phyloP scores from a whole-genome alignment of 1,140 invertebrate genomes.

The Diorhabda carinulata region DNA sequence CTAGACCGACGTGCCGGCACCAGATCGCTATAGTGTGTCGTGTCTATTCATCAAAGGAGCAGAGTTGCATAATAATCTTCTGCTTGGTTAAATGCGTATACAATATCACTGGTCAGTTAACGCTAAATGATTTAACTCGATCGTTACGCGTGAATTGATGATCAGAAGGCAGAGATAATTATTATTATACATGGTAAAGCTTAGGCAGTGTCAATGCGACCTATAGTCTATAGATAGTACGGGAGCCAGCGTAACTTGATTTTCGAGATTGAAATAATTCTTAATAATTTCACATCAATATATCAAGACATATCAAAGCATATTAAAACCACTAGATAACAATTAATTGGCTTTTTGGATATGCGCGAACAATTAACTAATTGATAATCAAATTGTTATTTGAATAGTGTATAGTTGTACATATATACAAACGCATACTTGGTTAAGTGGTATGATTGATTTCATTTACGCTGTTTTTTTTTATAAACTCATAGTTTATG shows the following conservation, averaged over 20 bases:
- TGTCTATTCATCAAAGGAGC: background rate
- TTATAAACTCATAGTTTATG: no score
- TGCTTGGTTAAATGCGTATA: conserved; percentile 11
- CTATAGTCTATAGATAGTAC: conserved; percentile 17
- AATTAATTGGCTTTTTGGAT: no score
- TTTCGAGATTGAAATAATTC: no score
- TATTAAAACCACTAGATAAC: no score
- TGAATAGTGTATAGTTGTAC: no score
- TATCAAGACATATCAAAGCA: no score
- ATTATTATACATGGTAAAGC: conserved; percentile 22
- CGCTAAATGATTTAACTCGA: conserved; percentile 26
- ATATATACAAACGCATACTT: no score
- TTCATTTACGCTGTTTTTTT: no score
- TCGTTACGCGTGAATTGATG: conserved; percentile 27
- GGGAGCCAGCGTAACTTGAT: background rate
- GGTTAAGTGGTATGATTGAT: no score
- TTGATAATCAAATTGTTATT: no score
- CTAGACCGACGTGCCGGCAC: background rate
- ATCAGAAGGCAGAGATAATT: conserved; percentile 26
- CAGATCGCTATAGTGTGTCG: background rate
- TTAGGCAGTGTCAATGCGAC: conserved; percentile 14
- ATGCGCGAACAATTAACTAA: no score
- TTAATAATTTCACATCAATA: no score
- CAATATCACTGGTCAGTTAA: conserved; percentile 17
- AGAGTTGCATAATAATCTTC: conserved; percentile 9